Percentiles rank a stretch among this genome's conserved stretches.
Evolutionary conservation across 2,888 invertebrate genomes (phyloP).

Genomic region (Eulithis testata): DNA sequence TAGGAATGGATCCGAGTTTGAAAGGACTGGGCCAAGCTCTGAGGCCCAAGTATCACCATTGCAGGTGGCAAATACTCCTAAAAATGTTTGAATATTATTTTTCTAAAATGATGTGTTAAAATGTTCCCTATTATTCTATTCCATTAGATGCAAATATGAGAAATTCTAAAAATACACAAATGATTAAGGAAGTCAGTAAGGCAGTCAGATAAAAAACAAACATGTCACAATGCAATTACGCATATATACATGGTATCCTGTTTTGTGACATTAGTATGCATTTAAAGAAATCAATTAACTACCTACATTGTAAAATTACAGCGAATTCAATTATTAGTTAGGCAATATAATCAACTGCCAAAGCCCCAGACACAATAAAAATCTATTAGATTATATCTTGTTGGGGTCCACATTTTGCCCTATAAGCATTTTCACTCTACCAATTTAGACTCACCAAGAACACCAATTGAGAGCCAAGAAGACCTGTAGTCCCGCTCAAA

Average conservation of each 20-base stretch:
- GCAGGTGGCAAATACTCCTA: constrained; percentile 90
- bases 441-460: constrained; percentile 84
- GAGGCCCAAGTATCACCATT: constrained; percentile 97
- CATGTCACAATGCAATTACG: too few species aligned
- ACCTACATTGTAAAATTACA: too few species aligned
- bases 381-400: too few species aligned
- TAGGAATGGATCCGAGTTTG: constrained; percentile 87
- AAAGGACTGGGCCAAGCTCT: constrained; percentile 92
- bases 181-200: background rate
- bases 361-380: too few species aligned
- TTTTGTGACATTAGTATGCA: too few species aligned
- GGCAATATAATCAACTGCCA: too few species aligned
- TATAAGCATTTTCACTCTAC: too few species aligned
- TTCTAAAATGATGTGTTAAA: background rate
- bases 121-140: background rate
- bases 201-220: background rate
- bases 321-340: too few species aligned
- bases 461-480: constrained; percentile 92
- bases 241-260: too few species aligned
- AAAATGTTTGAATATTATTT: constrained; percentile 34
- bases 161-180: background rate
- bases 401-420: too few species aligned
- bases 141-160: background rate
- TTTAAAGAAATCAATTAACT: too few species aligned
- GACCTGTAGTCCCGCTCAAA: constrained; percentile 90